Base-by-base conservation (phyloP, 2,113 vertebrate genomes). In the Hyla sarda region DNA sequence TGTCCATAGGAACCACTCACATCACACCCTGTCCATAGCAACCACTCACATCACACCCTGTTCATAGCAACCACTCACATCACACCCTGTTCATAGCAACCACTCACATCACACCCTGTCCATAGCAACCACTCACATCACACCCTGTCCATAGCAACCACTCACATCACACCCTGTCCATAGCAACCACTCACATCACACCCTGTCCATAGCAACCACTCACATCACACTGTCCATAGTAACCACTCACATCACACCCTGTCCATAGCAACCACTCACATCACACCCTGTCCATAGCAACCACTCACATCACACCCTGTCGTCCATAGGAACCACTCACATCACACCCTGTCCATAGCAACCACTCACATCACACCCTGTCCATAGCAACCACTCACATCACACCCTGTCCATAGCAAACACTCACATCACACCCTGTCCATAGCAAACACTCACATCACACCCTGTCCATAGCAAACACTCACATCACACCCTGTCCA, bases 21-120 rank as follows among this genome's bases (percentile, higher is more conserved):
- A 65, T 65, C 62, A n/a, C n/a, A n/a, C n/a, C n/a, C n/a, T n/a
- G n/a, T 14, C 60, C 60, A 28, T 62, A 14, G 60, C 60, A 2
- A 62, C 60, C 62, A 65, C 30, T 65, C 62, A 65, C 62, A 65
- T 65, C 62, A n/a, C n/a, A n/a, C n/a, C n/a, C n/a, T n/a, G n/a
- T n/a, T n/a, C 60, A 28, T 62, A 14, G 60, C 60, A 2, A 62
- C 60, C 62, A 65, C 30, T 65, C 62, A 65, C 62, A 65, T 65
- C 62, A n/a, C n/a, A n/a, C n/a, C n/a, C n/a, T n/a, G n/a, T n/a
- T n/a, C 60, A 28, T 62, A 14, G 60, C 60, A 2, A 62, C 60
- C 62, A 65, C 30, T 65, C 62, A 65, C 62, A 65, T 65, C 62
- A n/a, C n/a, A n/a, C n/a, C n/a, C n/a, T n/a, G n/a, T 14, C 60